Evolutionary conservation across 1,140 invertebrate species (phyloP).

Genomic region (Pristionchus pacificus): DNA sequence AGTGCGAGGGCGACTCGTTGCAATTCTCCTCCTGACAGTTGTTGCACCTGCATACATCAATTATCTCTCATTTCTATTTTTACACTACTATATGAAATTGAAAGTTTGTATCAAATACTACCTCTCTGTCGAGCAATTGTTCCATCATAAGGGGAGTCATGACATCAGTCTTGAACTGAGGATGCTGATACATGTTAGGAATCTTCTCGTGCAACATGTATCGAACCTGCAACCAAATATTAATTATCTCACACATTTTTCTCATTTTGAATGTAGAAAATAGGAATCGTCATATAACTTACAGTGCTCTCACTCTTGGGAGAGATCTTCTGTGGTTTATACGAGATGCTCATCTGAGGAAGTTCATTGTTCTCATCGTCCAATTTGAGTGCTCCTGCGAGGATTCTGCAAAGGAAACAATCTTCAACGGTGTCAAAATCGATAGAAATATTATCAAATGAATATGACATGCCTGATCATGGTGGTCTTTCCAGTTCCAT

Average conservation of each 20-base stretch:
- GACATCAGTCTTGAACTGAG: slow-evolving; percentile 96
- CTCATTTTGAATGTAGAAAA: neutral
- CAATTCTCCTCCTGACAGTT: slow-evolving; percentile 97
- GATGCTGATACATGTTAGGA: slow-evolving; percentile 90
- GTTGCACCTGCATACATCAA: slow-evolving; percentile 74
- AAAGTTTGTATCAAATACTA: neutral
- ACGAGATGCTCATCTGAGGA: slow-evolving; percentile 91
- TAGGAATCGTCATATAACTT: slow-evolving; percentile 55
- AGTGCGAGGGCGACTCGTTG: slow-evolving; percentile 91
- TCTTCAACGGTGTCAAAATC: neutral
- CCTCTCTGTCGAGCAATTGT: slow-evolving; percentile 95
- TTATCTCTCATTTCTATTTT: too few species aligned
- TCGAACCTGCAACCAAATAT: slow-evolving; percentile 13
- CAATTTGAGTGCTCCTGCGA: slow-evolving; percentile 87
- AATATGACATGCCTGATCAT: slow-evolving; percentile 71
- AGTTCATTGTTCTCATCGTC: slow-evolving; percentile 81
- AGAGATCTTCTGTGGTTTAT: slow-evolving; percentile 99
- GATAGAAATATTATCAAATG: neutral
- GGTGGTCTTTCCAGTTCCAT: slow-evolving; percentile 98
- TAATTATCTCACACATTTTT: too few species aligned
- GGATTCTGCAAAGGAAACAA: slow-evolving; percentile 67
- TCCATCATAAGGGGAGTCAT: slow-evolving; percentile 98
- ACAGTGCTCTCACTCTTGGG: slow-evolving; percentile 93
- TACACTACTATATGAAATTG: slow-evolving; percentile 1
- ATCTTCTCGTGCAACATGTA: slow-evolving; percentile 91